These are phyloP conservation scores for Papio anubis DNA, from an alignment of 2,113 vertebrate genomes.

Conservation along the genomic window DNA sequence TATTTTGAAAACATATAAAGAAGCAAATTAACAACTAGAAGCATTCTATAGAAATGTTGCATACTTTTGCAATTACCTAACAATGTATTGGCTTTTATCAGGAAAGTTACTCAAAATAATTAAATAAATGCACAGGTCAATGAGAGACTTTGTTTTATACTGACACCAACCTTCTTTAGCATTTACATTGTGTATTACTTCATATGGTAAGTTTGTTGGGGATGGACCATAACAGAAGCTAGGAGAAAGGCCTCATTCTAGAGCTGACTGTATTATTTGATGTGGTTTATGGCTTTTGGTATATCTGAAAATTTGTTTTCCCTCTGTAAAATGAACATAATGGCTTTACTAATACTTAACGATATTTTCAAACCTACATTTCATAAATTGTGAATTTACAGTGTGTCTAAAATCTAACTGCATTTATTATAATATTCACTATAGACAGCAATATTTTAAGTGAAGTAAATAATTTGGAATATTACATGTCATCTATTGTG, in stretches of 20 bases:
- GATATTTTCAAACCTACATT: neutral
- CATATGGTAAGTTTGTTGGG: accelerated
- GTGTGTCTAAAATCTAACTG: neutral
- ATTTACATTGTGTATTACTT: neutral
- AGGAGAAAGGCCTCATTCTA: neutral
- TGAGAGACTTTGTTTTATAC: neutral
- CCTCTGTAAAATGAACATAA: neutral
- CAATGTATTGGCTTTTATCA: neutral
- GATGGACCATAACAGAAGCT: accelerated
- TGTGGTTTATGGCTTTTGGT: neutral
- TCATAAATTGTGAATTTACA: neutral
- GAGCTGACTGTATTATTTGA: neutral
- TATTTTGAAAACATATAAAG: neutral
- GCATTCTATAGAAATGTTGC: neutral
- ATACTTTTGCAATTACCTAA: neutral
- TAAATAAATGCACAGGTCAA: neutral
- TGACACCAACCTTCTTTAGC: neutral
- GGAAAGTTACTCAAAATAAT: neutral
- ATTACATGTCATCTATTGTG: neutral
- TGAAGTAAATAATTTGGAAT: neutral
- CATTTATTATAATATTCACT: neutral
- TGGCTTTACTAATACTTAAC: neutral
- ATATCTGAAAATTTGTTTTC: neutral
- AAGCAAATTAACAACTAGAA: neutral
- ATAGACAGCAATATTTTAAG: neutral